Base-by-base conservation (phyloP, 2,113 vertebrate species). In the Pipra filicauda region DNA sequence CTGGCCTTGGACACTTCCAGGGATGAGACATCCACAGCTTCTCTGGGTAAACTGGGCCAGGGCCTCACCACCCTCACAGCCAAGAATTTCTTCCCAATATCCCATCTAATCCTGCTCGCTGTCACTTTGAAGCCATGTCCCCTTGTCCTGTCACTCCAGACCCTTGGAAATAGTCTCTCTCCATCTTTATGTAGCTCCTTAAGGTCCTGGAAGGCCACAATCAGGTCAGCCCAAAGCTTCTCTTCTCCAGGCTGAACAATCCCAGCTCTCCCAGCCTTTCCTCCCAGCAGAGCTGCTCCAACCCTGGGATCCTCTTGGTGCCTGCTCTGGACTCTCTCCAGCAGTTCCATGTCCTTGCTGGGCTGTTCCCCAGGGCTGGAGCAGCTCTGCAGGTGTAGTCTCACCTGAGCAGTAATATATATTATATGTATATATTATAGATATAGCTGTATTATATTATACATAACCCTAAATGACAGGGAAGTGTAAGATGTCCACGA, bases 71-170 rank as follows among this genome's bases (percentile, higher is more conserved):
- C 24, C 24, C 48, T 65, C 2, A 15, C 26, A 80, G 33, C 20
- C 21, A 48, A 46, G 2, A 27, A 55, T 67, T 55, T 7, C 11
- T 79, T 3, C 54, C 65, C 11, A 26, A 33, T 0, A 27, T 69
- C 22, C 22, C 9, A 69, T 5, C 64, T 1, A 57, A 2, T 9
- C 15, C 41, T 48, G 2, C 11, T 1, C 5, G 21, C 30, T 52
- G 12, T 2, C 22, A 55, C 3, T 21, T 26, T 7, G 22, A 8
- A 51, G 35, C 59, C 48, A 78, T 65, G 37, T 78, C 31, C 31
- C 19, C 28, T 43, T 43, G 19, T 52, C 5, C 58, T 77, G 74
- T 8, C 58, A 7, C 46, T 77, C 2, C 57, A 62, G 0, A 0
- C 16, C 35, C 35, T 49, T 62, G 52, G 7, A 2, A 57, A n/a